Evolutionary conservation across 2,888 invertebrate genomes (phyloP).

Genomic region (Hylaea fasciaria): DNA sequence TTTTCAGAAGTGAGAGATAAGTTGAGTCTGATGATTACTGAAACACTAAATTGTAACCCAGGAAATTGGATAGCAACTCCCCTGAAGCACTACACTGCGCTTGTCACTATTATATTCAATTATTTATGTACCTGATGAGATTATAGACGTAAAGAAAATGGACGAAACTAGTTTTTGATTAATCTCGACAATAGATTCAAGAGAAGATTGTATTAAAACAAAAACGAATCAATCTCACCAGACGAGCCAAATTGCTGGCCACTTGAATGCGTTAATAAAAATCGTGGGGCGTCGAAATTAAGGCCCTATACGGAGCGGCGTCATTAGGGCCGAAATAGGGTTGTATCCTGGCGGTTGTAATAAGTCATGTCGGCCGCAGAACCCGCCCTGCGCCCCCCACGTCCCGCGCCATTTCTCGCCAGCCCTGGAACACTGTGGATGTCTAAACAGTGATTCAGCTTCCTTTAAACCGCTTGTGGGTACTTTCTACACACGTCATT

Average conservation of each 20-base stretch:
- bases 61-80: no score
- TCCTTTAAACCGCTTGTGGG: neutral
- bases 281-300: conserved; percentile 82
- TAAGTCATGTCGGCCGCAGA: conserved; percentile 83
- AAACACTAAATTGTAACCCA: no score
- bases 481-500: neutral
- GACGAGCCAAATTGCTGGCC: conserved; percentile 64
- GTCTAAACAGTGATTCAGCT: conserved; percentile 25
- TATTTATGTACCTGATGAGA: no score
- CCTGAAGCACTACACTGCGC: no score
- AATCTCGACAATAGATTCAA: no score
- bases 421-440: conserved; percentile 44
- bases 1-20: no score
- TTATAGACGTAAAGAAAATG: no score
- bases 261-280: conserved; percentile 82
- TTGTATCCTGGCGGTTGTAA: conserved; percentile 82
- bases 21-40: no score
- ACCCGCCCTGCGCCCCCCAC: conserved; percentile 59
- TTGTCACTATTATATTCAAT: no score
- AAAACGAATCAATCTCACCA: conserved; percentile 46
- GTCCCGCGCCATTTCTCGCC: conserved; percentile 70
- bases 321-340: conserved; percentile 83
- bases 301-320: conserved; percentile 77
- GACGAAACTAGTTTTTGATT: no score
- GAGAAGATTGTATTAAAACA: conserved; percentile 33